Conservation (phyloP, 2,797 vertebrate genomes). For the Gadopsis marmoratus region DNA sequence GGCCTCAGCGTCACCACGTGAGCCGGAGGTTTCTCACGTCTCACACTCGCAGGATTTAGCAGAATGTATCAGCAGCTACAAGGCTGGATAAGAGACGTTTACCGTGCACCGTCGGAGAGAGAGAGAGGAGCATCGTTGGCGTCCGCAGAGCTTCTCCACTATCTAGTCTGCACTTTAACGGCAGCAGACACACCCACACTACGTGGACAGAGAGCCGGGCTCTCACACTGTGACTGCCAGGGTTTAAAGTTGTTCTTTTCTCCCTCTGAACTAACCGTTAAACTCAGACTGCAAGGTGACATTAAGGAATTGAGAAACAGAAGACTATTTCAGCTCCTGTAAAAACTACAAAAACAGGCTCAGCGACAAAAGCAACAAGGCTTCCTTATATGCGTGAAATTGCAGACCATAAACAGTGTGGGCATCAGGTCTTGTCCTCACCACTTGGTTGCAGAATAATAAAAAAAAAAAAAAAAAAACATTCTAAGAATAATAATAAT, state of each 20-base stretch:
- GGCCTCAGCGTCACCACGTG: slow-evolving; percentile 10
- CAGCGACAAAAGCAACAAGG: too few relatives aligned
- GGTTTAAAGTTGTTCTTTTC: background rate
- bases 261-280: background rate
- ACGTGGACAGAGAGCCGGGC: slow-evolving; percentile 50
- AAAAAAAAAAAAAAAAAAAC: background rate
- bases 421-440: background rate
- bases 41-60: background rate
- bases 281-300: background rate
- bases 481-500: too few relatives aligned
- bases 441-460: background rate
- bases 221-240: slow-evolving; percentile 23
- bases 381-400: background rate
- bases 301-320: background rate
- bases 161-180: slow-evolving; percentile 71
- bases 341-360: background rate
- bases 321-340: background rate
- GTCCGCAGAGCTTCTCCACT: slow-evolving; percentile 30
- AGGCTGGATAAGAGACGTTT: background rate
- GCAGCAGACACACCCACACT: slow-evolving; percentile 55
- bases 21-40: background rate
- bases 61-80: background rate
- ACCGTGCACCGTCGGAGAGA: background rate
- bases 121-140: slow-evolving; percentile 53
- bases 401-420: slow-evolving; percentile 22